Base-by-base conservation (phyloP, 2,797 vertebrate species). In the Varecia variegata region DNA sequence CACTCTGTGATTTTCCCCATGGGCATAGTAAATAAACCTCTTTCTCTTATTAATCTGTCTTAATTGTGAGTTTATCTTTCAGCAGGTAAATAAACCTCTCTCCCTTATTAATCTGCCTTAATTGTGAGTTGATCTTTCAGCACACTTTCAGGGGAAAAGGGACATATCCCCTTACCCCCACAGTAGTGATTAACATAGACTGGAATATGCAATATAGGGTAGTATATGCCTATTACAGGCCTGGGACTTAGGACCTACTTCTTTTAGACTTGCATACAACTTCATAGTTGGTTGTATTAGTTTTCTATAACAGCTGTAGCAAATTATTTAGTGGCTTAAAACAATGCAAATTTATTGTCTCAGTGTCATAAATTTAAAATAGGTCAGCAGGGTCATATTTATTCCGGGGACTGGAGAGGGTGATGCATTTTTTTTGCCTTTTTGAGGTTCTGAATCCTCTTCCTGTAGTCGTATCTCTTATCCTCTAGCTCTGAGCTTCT, bases 181-280 rank as follows among this genome's bases (percentile, higher is more conserved):
- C 62, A 20, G 43, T 32, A 38, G n/a, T 43, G 45, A 65, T 38
- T 35, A 20, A 4, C 21, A 60, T 21, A 84, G 27, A n/a, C 11
- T 15, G 7, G 4, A 43, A 25, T 40, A 7, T 30, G 2, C 4
- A 62, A 4, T 7, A n/a, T 15, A 20, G 12, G 8, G 17, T 8
- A 35, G 30, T 27, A 7, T 8, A 17, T 14, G 40, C 8, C 38
- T 52, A 18, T 32, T 52, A 62, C 9, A 54, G 18, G 12, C 12
- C 21, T 47, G 12, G 38, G 40, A 20, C 2, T 67, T 18, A 43
- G 13, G 15, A 32, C 32, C 30, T 32, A 30, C 40, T 27, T 40
- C 17, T 90, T 45, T 86, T 40, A 40, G 21, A 71, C 8, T 47
- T 89, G 38, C 6, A 35, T 4, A 58, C 2, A 52, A 52, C 21